These are phyloP conservation scores for Amphipyra tragopoginis DNA, from an alignment of 2,888 invertebrate genomes.

Conservation along the genomic window DNA sequence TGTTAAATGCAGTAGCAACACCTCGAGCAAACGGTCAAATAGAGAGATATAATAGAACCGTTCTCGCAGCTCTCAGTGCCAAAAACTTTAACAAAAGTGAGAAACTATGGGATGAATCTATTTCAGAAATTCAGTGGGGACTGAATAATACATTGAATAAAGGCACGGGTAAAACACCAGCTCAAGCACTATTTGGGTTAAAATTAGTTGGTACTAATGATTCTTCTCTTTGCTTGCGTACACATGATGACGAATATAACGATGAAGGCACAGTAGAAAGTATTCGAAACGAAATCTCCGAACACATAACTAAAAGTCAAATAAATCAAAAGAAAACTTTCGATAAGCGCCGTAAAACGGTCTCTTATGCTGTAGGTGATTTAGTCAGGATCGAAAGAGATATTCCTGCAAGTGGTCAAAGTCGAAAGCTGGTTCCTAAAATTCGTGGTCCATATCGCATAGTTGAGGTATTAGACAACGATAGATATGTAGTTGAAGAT, in stretches of 20 bases:
- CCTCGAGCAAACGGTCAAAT: not conserved
- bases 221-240: not conserved
- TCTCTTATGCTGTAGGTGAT: not conserved
- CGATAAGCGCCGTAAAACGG: not conserved
- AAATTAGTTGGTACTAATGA: not conserved
- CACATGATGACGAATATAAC: not conserved
- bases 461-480: not conserved
- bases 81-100: not conserved
- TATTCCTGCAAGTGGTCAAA: not conserved
- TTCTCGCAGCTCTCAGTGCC: not conserved
- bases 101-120: conserved; percentile 4
- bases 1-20: not conserved
- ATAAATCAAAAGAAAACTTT: not conserved
- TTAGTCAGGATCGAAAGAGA: conserved; percentile 8
- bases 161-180: conserved; percentile 1
- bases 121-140: conserved; percentile 9
- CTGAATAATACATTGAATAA: conserved; percentile 6
- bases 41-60: not conserved
- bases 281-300: not conserved
- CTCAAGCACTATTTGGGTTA: conserved; percentile 3
- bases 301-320: not conserved
- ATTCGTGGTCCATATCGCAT: conserved; percentile 4
- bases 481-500: conserved; percentile 5
- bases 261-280: not conserved
- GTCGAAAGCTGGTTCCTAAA: conserved; percentile 1